Evolutionary conservation across 2,888 invertebrate species (phyloP).

Genomic region (Bhutanitis thaidina): DNA sequence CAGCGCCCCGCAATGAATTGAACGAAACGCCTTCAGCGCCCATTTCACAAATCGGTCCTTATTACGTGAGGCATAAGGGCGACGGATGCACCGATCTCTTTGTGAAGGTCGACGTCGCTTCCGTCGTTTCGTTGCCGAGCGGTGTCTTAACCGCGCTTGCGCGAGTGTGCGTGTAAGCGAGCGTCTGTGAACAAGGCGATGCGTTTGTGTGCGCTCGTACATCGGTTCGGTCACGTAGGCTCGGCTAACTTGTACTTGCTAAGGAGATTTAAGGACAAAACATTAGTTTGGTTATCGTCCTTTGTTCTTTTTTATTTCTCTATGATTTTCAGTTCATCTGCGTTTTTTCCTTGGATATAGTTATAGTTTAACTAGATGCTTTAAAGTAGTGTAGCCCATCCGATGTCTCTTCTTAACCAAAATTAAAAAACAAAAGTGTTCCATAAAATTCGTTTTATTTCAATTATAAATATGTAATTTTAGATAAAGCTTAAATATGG

Average conservation of each 20-base stretch:
- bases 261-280: conserved; percentile 50
- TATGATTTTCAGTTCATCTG: neutral
- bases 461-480: too few relatives aligned
- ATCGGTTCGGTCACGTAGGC: conserved; percentile 75
- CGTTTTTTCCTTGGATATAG: neutral
- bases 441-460: too few relatives aligned
- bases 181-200: conserved; percentile 36
- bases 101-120: conserved; percentile 71
- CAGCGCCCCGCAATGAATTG: conserved; percentile 27
- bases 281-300: conserved; percentile 19
- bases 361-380: too few relatives aligned
- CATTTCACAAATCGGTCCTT: conserved; percentile 37
- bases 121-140: conserved; percentile 30
- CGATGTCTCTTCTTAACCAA: too few relatives aligned
- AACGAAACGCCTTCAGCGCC: conserved; percentile 33
- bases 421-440: too few relatives aligned
- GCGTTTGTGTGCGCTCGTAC: conserved; percentile 55
- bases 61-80: conserved; percentile 32
- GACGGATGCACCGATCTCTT: conserved; percentile 61
- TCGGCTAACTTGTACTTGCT: conserved; percentile 45
- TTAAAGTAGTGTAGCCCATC: too few relatives aligned
- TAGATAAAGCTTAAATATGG: too few relatives aligned
- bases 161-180: conserved; percentile 46
- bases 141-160: conserved; percentile 55
- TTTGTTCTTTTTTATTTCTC: conserved; percentile 27